A percentile compares a stretch with the other conserved stretches of the same genome.
These are phyloP conservation scores for Lipophrys pholis DNA, from an alignment of 2,113 vertebrate genomes.

Conservation along the genomic window DNA sequence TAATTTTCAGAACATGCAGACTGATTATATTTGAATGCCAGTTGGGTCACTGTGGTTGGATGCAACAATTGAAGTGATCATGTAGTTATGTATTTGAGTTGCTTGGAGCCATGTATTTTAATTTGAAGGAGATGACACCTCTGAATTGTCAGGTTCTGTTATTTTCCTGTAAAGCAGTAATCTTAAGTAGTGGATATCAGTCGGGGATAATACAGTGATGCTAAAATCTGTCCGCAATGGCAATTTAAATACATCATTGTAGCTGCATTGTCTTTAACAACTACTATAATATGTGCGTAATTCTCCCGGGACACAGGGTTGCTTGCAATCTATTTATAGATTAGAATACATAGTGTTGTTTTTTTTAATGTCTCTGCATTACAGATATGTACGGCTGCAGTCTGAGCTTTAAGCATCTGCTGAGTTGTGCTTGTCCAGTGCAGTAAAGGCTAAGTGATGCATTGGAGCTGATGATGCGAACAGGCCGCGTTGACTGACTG, in stretches of 20 bases:
- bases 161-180: neutral
- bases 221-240: conserved; percentile 23
- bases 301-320: conserved; percentile 31
- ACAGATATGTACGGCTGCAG: conserved; percentile 39
- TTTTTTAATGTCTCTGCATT: conserved; percentile 32
- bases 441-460: conserved; percentile 43
- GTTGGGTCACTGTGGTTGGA: too few relatives aligned
- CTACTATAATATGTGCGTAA: neutral
- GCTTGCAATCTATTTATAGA: conserved; percentile 59
- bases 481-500: conserved; percentile 25
- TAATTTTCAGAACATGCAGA: too few relatives aligned
- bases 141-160: neutral
- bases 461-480: conserved; percentile 35
- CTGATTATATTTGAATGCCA: too few relatives aligned
- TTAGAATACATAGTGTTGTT: conserved; percentile 5
- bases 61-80: too few relatives aligned
- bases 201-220: neutral
- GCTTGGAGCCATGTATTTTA: neutral
- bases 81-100: too few relatives aligned
- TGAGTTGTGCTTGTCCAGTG: conserved; percentile 21
- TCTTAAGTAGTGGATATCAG: neutral
- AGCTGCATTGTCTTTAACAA: conserved; percentile 33
- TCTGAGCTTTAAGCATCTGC: conserved; percentile 47
- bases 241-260: conserved; percentile 25
- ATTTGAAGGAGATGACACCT: conserved; percentile 16